Evolutionary conservation across 2,888 invertebrate species (phyloP), one percentile per base, ranked within the genome.

Genomic region (Catocala fraxini): DNA sequence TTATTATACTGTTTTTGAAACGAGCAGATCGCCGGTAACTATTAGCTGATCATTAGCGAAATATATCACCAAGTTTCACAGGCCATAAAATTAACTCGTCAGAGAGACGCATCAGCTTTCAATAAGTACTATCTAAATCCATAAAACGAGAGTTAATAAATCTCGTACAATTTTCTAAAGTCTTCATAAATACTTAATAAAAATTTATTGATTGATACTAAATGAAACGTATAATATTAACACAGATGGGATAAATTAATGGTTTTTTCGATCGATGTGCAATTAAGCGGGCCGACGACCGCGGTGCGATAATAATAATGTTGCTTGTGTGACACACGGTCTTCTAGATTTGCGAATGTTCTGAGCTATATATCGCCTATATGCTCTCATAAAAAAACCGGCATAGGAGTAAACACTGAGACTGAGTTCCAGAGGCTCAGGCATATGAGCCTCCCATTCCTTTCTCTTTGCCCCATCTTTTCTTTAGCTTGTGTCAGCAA

Each of bases 171-270:
- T 54, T 63, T 69, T 71, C 53, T 49, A 49, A 45, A 51, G n/a
- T 34, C 13, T 11, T 35, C 15, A 48, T 13, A 39, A 70, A 64
- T 68, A 66, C 9, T 25, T 25, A 25, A 25, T 46, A 7, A 46
- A 72, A 62, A 39, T 7, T 33, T 25, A 15, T 57, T 62, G 66
- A 63, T 71, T 65, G 63, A 65, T 57, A 65, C 10, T 55, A 69
- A 63, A 59, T 46, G 47, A 15, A 54, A 61, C 51, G 72, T 64
- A 72, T 67, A 64, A 67, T 56, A 72, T 70, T 72, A 70, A 63
- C 61, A 63, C 52, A 58, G 51, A 63, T 63, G 53, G 53, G 48
- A 41, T 67, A 43, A 63, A 71, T 73, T 59, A 35, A 68, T 70
- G 39, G 61, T 52, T 51, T 69, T 53, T 69, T 59, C 53, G 64